Percentiles rank a stretch among this genome's conserved stretches.
phyloP scores from a whole-genome alignment of 2,113 vertebrate genomes.

The Chloropsis hardwickii region DNA sequence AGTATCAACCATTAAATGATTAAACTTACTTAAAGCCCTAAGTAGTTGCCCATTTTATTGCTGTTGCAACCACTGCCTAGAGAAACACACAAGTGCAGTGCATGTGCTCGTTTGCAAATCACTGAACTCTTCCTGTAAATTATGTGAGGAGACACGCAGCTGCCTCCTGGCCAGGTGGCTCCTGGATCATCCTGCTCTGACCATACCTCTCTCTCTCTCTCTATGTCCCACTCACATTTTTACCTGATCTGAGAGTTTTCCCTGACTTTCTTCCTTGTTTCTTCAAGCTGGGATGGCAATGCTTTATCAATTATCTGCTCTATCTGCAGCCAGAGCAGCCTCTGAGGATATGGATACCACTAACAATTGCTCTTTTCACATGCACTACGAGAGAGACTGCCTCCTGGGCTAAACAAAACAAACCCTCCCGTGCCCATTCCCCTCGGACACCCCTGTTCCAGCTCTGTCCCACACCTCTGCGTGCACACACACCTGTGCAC shows the following conservation, averaged over 20 bases:
- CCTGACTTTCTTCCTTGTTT: not conserved
- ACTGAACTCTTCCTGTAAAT: conserved; percentile 67
- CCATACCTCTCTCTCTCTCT: not conserved
- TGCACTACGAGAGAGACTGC: conserved; percentile 25
- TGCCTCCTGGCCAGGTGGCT: conserved; percentile 37
- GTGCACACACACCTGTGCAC: not conserved
- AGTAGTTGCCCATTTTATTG: conserved; percentile 67
- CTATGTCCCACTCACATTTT: not conserved
- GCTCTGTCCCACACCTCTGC: not conserved
- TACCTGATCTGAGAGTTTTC: not conserved
- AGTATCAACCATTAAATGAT: conserved; percentile 69
- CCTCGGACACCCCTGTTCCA: not conserved
- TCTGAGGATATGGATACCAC: conserved; percentile 37
- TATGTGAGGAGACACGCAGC: conserved; percentile 60
- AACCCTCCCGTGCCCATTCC: not conserved
- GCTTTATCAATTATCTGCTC: conserved; percentile 39
- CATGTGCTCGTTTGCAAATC: conserved; percentile 65
- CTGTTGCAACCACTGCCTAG: conserved; percentile 68
- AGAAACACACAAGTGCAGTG: conserved; percentile 61
- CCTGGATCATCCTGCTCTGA: not conserved
- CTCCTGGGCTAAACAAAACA: conserved; percentile 59
- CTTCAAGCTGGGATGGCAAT: not conserved
- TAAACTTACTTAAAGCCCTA: conserved; percentile 69
- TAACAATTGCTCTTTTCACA: conserved; percentile 66
- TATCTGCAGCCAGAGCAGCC: conserved; percentile 38